A percentile compares a stretch with the other conserved stretches of the same genome.
Conservation (phyloP, 2,113 vertebrate genomes). For the Todiramphus saurophagus region DNA sequence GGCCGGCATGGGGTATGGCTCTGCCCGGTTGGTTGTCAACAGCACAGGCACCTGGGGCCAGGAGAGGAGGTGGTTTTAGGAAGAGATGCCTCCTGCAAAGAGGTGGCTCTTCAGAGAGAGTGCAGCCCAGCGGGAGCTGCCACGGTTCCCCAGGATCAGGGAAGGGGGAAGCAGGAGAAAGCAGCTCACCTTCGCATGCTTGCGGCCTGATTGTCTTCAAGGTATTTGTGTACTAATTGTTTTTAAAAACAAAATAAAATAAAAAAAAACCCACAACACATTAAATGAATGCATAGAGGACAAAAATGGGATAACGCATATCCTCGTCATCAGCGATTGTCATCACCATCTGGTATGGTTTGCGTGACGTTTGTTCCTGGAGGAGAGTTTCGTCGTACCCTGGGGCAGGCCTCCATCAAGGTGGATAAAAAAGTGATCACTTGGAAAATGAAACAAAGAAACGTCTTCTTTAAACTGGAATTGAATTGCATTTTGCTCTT, state of each 20-base stretch:
- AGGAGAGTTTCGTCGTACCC: not conserved
- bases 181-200: not conserved
- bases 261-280: not conserved
- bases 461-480: not conserved
- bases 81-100: not conserved
- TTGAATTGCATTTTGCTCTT: not conserved
- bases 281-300: not conserved
- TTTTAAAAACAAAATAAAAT: not conserved
- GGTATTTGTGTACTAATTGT: not conserved
- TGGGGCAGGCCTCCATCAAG: not conserved
- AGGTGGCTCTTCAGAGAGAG: not conserved
- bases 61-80: not conserved
- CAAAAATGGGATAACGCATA: not conserved
- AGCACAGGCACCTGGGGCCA: not conserved
- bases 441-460: not conserved
- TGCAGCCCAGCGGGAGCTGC: not conserved
- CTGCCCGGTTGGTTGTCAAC: not conserved
- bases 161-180: not conserved
- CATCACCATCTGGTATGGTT: conserved; percentile 11
- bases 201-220: not conserved
- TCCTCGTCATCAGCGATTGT: not conserved
- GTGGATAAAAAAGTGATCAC: not conserved
- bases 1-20: not conserved
- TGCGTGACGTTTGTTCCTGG: not conserved
- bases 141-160: not conserved